These are phyloP conservation scores for Eupeodes luniger DNA, from an alignment of 2,888 invertebrate species.

Conservation along the genomic window DNA sequence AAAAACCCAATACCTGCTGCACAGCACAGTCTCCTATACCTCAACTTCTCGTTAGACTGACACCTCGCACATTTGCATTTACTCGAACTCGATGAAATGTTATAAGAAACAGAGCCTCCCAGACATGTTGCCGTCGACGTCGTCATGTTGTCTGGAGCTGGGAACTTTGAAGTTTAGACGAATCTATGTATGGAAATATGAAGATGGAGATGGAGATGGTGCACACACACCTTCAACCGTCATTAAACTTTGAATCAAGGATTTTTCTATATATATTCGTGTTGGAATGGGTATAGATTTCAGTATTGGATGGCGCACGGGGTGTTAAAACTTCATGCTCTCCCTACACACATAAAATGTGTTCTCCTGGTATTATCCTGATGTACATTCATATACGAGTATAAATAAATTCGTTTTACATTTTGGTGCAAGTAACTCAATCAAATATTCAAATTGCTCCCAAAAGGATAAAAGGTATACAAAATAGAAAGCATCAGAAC, in stretches of 20 bases:
- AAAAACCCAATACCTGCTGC: background rate
- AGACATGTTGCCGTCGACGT: slow-evolving; percentile 58
- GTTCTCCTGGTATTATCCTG: slow-evolving; percentile 48
- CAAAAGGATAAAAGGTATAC: slow-evolving; percentile 31
- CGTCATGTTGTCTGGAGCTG: slow-evolving; percentile 29
- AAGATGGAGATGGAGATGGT: background rate
- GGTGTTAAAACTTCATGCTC: background rate
- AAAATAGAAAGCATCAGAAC: slow-evolving; percentile 27
- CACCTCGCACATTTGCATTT: slow-evolving; percentile 53
- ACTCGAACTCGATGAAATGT: slow-evolving; percentile 46
- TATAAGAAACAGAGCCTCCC: slow-evolving; percentile 54
- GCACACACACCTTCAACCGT: slow-evolving; percentile 45
- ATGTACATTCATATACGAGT: slow-evolving; percentile 32
- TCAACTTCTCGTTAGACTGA: background rate
- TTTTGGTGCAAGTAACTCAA: slow-evolving; percentile 72
- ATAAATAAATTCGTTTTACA: slow-evolving; percentile 72
- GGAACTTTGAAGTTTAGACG: slow-evolving; percentile 17
- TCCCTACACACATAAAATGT: background rate
- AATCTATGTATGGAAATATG: background rate
- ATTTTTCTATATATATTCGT: slow-evolving; percentile 8
- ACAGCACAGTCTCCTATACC: slow-evolving; percentile 15
- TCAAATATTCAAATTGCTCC: slow-evolving; percentile 75
- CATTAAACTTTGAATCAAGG: slow-evolving; percentile 44
- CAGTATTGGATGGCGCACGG: background rate
- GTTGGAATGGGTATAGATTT: background rate